These are phyloP conservation scores for Hemibagrus wyckioides DNA, from an alignment of 2,113 vertebrate species.

Conservation along the genomic window DNA sequence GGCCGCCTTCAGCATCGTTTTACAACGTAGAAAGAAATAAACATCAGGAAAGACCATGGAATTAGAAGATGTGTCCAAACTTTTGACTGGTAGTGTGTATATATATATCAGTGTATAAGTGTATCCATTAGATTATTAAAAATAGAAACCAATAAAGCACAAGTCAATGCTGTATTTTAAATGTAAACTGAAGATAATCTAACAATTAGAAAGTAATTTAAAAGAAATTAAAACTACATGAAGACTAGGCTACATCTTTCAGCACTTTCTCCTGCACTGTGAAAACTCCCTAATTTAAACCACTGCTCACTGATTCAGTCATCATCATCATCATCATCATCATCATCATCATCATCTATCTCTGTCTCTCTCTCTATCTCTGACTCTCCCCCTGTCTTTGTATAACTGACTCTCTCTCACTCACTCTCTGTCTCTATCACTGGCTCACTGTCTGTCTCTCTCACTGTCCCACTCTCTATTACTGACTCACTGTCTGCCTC, in stretches of 20 bases:
- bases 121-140: too few species aligned
- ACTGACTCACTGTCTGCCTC: not conserved
- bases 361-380: not conserved
- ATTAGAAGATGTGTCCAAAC: too few species aligned
- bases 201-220: not conserved
- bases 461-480: not conserved
- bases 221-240: not conserved
- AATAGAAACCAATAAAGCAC: not conserved
- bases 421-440: too few species aligned
- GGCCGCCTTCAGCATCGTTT: too few species aligned
- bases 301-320: slow-evolving; percentile 19
- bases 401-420: not conserved
- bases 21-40: too few species aligned
- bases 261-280: slow-evolving; percentile 14
- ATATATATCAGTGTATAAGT: too few species aligned
- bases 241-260: not conserved
- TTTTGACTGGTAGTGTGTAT: too few species aligned
- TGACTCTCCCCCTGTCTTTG: not conserved
- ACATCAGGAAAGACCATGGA: too few species aligned
- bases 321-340: slow-evolving; percentile 5
- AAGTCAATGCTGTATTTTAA: not conserved
- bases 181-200: not conserved
- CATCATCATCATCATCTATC: not conserved
- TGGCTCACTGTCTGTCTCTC: not conserved
- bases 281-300: slow-evolving; percentile 27